Percentiles rank a stretch among this genome's conserved stretches.
Evolutionary conservation across 2,888 invertebrate genomes (phyloP).

Genomic region (Norana najaformis): DNA sequence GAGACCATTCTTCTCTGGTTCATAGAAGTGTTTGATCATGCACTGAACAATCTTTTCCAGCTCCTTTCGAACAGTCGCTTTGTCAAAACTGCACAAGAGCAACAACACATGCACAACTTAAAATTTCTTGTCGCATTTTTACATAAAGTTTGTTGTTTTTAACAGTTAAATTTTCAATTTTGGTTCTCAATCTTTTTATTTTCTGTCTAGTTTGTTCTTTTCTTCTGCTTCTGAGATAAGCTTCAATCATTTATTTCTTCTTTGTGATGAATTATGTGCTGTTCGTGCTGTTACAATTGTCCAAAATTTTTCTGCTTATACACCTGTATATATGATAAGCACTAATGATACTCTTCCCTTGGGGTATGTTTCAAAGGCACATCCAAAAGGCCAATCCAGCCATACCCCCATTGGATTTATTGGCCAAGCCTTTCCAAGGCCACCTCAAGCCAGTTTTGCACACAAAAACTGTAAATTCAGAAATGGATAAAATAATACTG

Average conservation of each 20-base stretch:
- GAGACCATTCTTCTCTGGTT: slow-evolving; percentile 75
- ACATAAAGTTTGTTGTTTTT: no score
- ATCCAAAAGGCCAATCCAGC: neutral
- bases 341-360: neutral
- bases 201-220: no score
- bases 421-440: neutral
- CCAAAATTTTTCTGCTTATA: no score
- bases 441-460: neutral
- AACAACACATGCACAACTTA: no score
- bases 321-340: no score
- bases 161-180: no score
- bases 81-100: slow-evolving; percentile 69
- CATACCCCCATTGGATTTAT: neutral
- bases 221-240: no score
- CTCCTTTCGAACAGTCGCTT: slow-evolving; percentile 69
- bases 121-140: no score
- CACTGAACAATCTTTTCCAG: slow-evolving; percentile 76
- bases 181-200: no score
- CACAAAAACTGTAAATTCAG: neutral
- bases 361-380: neutral
- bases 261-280: no score
- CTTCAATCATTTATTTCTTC: no score
- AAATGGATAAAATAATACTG: neutral
- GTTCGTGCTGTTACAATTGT: no score
- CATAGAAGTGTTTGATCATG: slow-evolving; percentile 78